A percentile compares a stretch with the other conserved stretches of the same genome.
Conservation (phyloP, 2,797 vertebrate genomes). For the Anas bernieri region DNA sequence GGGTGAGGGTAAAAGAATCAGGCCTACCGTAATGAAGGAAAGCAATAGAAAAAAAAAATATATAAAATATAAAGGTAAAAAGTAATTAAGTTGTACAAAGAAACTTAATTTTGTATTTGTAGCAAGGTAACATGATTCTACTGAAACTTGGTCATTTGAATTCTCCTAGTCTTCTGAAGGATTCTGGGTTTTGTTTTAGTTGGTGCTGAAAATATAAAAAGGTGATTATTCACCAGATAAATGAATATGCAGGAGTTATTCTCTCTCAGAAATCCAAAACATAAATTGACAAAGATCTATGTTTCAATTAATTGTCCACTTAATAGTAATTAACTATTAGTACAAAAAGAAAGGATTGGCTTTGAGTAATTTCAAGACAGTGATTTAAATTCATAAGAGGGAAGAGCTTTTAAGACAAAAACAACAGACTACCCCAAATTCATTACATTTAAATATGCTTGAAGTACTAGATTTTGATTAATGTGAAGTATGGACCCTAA, state of each 20-base stretch:
- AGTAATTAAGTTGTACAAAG: neutral
- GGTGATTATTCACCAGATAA: neutral
- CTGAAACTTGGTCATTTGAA: neutral
- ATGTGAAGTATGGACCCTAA: neutral
- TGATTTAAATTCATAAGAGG: neutral
- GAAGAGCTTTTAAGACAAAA: neutral
- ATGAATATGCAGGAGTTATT: neutral
- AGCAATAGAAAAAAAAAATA: constrained; percentile 20
- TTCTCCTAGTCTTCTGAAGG: neutral
- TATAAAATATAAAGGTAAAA: neutral
- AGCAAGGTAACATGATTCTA: neutral
- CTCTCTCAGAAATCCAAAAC: neutral
- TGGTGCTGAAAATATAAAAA: neutral
- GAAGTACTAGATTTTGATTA: neutral
- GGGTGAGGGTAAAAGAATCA: neutral
- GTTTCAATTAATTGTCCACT: neutral
- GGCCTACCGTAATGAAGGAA: neutral
- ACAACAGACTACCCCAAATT: neutral
- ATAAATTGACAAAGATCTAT: neutral
- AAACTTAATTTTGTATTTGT: neutral
- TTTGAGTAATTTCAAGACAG: neutral
- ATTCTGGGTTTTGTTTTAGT: neutral
- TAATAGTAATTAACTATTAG: neutral
- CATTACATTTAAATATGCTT: neutral
- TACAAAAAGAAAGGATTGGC: neutral